Evolutionary conservation across 2,797 vertebrate genomes (phyloP).

Genomic region (Pseudomugil tenellus): DNA sequence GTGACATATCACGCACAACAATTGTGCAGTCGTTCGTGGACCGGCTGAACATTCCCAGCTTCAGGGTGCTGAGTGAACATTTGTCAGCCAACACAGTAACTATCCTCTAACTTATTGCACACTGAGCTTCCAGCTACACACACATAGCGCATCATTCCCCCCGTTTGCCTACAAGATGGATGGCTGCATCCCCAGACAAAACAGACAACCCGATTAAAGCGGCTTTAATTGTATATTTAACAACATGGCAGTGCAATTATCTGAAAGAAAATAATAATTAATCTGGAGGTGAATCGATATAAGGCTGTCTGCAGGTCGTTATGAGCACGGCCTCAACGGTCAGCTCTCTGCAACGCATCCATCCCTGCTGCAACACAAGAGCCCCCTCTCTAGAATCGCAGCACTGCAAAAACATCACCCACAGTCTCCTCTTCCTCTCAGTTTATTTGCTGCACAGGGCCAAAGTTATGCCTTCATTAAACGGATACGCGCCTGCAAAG

Average conservation of each 20-base stretch:
- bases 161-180: slow-evolving; percentile 68
- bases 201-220: slow-evolving; percentile 60
- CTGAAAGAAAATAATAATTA: slow-evolving; percentile 46
- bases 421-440: slow-evolving; percentile 24
- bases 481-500: slow-evolving; percentile 2
- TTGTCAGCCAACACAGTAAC: slow-evolving; percentile 38
- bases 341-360: slow-evolving; percentile 81
- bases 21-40: slow-evolving; percentile 31
- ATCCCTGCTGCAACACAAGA: slow-evolving; percentile 73
- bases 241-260: slow-evolving; percentile 48
- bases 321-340: slow-evolving; percentile 61
- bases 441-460: not conserved
- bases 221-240: slow-evolving; percentile 59
- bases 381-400: slow-evolving; percentile 66
- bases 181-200: slow-evolving; percentile 65
- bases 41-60: slow-evolving; percentile 22
- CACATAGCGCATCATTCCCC: slow-evolving; percentile 24
- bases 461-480: not conserved
- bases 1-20: slow-evolving; percentile 40
- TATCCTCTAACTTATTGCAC: slow-evolving; percentile 46
- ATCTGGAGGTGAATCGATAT: slow-evolving; percentile 52
- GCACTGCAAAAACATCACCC: slow-evolving; percentile 74
- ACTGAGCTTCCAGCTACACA: slow-evolving; percentile 11
- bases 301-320: slow-evolving; percentile 53
- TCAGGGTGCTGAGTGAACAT: slow-evolving; percentile 20